Conservation (phyloP, 2,888 invertebrate genomes). For the Xestia sexstrigata region DNA sequence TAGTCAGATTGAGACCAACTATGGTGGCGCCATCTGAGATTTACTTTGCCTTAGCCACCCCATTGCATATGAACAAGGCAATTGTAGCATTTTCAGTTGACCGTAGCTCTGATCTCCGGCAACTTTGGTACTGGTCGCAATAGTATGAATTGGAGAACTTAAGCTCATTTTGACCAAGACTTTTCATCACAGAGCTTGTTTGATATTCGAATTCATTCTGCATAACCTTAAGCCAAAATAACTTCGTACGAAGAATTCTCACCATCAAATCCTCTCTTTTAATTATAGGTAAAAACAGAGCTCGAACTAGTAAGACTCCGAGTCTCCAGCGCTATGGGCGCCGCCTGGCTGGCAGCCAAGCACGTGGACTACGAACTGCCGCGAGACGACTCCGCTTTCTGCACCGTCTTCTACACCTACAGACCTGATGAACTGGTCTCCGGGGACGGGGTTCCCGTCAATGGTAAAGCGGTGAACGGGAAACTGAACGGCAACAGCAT, state of each 20-base stretch:
- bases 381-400: constrained; percentile 93
- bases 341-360: constrained; percentile 96
- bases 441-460: constrained; percentile 56
- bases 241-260: not conserved
- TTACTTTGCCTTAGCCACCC: too few relatives aligned
- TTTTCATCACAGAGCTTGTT: too few relatives aligned
- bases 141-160: too few relatives aligned
- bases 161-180: too few relatives aligned
- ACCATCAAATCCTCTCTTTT: not conserved
- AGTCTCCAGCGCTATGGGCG: constrained; percentile 95
- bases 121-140: too few relatives aligned
- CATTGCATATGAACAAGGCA: too few relatives aligned
- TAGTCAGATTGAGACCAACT: too few relatives aligned
- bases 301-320: constrained; percentile 92
- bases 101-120: too few relatives aligned
- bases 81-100: too few relatives aligned
- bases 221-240: not conserved
- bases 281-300: constrained; percentile 82
- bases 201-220: too few relatives aligned
- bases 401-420: constrained; percentile 92
- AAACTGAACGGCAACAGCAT: constrained; percentile 62
- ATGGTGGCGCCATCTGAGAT: too few relatives aligned
- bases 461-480: constrained; percentile 64
- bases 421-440: constrained; percentile 65
- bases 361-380: constrained; percentile 92